phyloP scores from a whole-genome alignment of 1,140 invertebrate species.

The Atopsyche davidsoni region DNA sequence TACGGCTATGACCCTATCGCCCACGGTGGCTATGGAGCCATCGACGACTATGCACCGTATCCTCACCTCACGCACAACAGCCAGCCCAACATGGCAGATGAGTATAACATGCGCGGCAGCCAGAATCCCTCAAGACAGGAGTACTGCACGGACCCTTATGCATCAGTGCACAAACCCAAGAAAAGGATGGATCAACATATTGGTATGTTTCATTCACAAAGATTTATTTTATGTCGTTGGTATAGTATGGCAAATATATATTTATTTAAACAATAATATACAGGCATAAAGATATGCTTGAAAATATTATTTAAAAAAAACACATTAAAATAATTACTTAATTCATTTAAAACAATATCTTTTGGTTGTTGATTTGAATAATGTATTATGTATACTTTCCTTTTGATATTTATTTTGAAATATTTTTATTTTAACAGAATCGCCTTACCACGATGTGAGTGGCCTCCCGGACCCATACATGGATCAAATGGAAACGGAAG shows the following conservation, averaged over 20 bases:
- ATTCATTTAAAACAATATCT: neutral
- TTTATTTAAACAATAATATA: neutral
- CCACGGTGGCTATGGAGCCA: slow-evolving; percentile 73
- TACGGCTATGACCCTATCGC: slow-evolving; percentile 71
- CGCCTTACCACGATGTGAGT: slow-evolving; percentile 86
- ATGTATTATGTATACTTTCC: slow-evolving; percentile 1
- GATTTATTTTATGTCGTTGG: neutral
- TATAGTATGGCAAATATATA: neutral
- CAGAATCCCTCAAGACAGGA: slow-evolving; percentile 77
- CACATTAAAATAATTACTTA: no score
- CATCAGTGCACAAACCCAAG: slow-evolving; percentile 79
- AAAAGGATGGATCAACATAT: slow-evolving; percentile 74
- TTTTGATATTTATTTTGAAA: slow-evolving; percentile 11
- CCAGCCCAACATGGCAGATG: slow-evolving; percentile 54
- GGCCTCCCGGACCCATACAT: slow-evolving; percentile 82
- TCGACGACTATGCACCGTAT: slow-evolving; percentile 82
- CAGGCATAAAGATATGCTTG: neutral
- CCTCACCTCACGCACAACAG: slow-evolving; percentile 65
- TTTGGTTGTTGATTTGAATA: slow-evolving; percentile 2
- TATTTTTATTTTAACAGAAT: slow-evolving; percentile 57
- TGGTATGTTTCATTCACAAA: slow-evolving; percentile 49
- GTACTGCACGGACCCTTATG: slow-evolving; percentile 79
- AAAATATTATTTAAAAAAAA: neutral
- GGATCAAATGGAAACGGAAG: slow-evolving; percentile 65
- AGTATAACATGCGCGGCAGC: slow-evolving; percentile 64